Evolutionary conservation across 2,888 invertebrate species (phyloP).

Genomic region (Pristionchus japonicus): DNA sequence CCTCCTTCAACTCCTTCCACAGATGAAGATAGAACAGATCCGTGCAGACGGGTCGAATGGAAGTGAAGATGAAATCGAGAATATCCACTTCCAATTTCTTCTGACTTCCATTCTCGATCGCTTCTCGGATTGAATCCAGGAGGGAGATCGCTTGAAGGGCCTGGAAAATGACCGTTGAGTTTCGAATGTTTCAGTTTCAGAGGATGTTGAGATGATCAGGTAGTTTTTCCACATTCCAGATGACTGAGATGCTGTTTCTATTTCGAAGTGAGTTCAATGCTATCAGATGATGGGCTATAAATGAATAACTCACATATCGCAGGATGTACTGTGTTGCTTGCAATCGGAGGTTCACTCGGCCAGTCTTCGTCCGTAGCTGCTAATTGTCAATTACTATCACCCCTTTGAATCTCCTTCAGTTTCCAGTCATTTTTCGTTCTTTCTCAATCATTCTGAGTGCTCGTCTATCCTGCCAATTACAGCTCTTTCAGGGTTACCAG

Average conservation of each 20-base stretch:
- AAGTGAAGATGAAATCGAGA: slow-evolving; percentile 7
- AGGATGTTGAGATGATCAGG: no score
- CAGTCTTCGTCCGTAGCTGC: slow-evolving; percentile 15
- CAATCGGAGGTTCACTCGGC: slow-evolving; percentile 11
- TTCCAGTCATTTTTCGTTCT: no score
- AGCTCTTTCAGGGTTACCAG: no score
- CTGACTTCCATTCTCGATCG: background rate
- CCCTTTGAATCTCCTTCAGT: background rate
- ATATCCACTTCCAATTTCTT: background rate
- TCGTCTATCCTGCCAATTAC: no score
- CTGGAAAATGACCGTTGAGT: background rate
- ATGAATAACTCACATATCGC: slow-evolving; percentile 36
- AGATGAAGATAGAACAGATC: slow-evolving; percentile 27
- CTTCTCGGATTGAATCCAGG: background rate
- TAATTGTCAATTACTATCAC: background rate
- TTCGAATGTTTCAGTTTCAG: no score
- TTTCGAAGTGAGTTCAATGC: no score
- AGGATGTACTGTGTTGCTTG: slow-evolving; percentile 27
- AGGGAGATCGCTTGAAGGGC: slow-evolving; percentile 29
- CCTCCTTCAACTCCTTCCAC: slow-evolving; percentile 36
- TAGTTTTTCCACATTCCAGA: no score
- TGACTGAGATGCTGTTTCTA: no score
- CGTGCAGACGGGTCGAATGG: slow-evolving; percentile 28
- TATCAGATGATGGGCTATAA: no score
- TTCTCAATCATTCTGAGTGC: no score